Conservation (phyloP, 1,140 invertebrate species). For the Listronotus oregonensis region DNA sequence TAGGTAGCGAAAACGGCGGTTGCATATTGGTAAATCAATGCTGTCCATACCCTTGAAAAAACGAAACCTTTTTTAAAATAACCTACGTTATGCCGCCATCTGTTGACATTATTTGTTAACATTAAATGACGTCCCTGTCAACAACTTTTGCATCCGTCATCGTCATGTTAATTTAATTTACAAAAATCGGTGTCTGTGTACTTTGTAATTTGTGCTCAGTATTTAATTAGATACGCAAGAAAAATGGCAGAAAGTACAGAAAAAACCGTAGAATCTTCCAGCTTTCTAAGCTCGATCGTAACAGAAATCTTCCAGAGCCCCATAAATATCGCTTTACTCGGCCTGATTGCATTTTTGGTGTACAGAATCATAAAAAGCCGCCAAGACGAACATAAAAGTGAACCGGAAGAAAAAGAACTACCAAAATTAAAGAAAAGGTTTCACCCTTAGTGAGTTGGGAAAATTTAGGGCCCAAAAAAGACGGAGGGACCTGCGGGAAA, state of each 20-base stretch:
- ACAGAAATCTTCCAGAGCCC: constrained; percentile 75
- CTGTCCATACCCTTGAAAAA: no score
- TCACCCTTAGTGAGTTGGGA: constrained; percentile 86
- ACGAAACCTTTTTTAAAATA: no score
- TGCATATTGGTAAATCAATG: no score
- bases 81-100: no score
- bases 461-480: constrained; percentile 77
- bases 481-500: constrained; percentile 92
- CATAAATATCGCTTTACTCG: constrained; percentile 77
- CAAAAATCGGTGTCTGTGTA: not conserved
- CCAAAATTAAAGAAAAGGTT: constrained; percentile 89
- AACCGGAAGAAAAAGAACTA: constrained; percentile 65
- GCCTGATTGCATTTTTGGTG: constrained; percentile 77
- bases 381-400: constrained; percentile 55
- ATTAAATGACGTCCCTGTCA: no score
- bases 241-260: constrained; percentile 36
- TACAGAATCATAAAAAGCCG: constrained; percentile 83
- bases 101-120: no score
- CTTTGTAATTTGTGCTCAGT: not conserved
- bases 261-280: constrained; percentile 40
- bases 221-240: constrained; percentile 1
- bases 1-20: no score
- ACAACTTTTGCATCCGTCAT: not conserved
- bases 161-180: constrained; percentile 16
- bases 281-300: constrained; percentile 62